A percentile compares a stretch with the other conserved stretches of the same genome.
phyloP scores from a whole-genome alignment of 2,113 vertebrate genomes.

The Poecile atricapillus region DNA sequence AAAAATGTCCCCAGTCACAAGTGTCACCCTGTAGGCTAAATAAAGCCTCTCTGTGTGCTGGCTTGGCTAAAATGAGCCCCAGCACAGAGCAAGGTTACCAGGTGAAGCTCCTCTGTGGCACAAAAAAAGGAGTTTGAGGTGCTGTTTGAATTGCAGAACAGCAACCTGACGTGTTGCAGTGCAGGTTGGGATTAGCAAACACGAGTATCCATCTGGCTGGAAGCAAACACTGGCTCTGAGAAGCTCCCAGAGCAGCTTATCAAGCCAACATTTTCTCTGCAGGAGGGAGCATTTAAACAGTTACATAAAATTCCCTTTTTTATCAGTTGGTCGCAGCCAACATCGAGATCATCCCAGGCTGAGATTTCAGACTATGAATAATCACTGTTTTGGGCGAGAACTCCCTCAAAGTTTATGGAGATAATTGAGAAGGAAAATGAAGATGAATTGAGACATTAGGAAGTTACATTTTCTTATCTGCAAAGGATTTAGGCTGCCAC shows the following conservation, averaged over 20 bases:
- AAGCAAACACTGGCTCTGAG: not conserved
- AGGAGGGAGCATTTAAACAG: not conserved
- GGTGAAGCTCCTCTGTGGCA: not conserved
- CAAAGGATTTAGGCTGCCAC: constrained; percentile 9
- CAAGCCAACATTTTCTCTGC: not conserved
- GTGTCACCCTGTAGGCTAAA: not conserved
- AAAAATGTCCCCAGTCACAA: not conserved
- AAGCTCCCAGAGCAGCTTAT: not conserved
- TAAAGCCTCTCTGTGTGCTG: not conserved
- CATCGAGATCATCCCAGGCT: not conserved
- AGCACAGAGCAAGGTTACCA: not conserved
- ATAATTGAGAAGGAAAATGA: not conserved
- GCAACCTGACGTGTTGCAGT: not conserved
- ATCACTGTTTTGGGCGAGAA: not conserved
- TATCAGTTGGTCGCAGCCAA: not conserved
- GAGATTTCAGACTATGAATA: not conserved
- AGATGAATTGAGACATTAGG: not conserved
- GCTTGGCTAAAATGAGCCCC: not conserved
- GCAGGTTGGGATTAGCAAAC: not conserved
- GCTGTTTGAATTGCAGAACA: not conserved
- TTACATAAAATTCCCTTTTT: not conserved
- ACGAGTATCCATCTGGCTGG: constrained; percentile 1
- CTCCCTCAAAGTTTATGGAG: not conserved
- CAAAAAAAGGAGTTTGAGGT: not conserved
- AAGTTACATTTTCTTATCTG: constrained; percentile 44